phyloP scores from a whole-genome alignment of 2,888 invertebrate species.

The Epirrita christyi region DNA sequence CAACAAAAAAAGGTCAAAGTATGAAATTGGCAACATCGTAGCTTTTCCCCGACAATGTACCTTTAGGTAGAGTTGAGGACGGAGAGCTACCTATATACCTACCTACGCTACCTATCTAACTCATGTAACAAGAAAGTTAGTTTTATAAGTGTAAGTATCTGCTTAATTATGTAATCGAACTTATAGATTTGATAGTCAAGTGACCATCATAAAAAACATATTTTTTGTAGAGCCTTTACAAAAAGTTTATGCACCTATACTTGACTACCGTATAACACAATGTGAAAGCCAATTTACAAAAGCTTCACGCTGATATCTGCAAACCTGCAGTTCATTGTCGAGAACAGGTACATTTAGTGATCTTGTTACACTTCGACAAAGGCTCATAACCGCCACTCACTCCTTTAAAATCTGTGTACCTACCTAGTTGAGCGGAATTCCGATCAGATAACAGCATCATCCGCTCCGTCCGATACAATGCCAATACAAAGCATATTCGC shows the following conservation, averaged over 20 bases:
- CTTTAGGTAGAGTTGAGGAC: no score
- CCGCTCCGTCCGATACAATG: slow-evolving; percentile 65
- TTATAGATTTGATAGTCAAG: slow-evolving; percentile 2
- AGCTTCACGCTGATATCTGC: slow-evolving; percentile 54
- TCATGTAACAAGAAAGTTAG: no score
- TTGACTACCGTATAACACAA: slow-evolving; percentile 33
- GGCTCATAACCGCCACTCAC: slow-evolving; percentile 58
- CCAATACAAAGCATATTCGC: slow-evolving; percentile 60
- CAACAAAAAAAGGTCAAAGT: no score
- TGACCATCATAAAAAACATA: background rate
- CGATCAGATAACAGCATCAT: slow-evolving; percentile 63
- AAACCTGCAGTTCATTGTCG: slow-evolving; percentile 67
- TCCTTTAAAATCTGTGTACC: slow-evolving; percentile 63
- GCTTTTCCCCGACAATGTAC: no score
- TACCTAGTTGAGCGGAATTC: slow-evolving; percentile 83
- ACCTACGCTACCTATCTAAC: no score
- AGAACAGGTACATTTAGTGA: slow-evolving; percentile 73
- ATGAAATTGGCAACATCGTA: no score
- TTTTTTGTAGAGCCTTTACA: background rate
- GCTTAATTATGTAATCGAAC: background rate
- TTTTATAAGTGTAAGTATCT: background rate
- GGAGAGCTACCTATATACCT: no score
- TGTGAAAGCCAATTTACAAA: slow-evolving; percentile 42
- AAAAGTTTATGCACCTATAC: slow-evolving; percentile 18
- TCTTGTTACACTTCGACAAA: slow-evolving; percentile 76